Percentiles rank a stretch among this genome's conserved stretches.
Conservation (phyloP, 2,113 vertebrate genomes). For the Aptenodytes patagonicus region DNA sequence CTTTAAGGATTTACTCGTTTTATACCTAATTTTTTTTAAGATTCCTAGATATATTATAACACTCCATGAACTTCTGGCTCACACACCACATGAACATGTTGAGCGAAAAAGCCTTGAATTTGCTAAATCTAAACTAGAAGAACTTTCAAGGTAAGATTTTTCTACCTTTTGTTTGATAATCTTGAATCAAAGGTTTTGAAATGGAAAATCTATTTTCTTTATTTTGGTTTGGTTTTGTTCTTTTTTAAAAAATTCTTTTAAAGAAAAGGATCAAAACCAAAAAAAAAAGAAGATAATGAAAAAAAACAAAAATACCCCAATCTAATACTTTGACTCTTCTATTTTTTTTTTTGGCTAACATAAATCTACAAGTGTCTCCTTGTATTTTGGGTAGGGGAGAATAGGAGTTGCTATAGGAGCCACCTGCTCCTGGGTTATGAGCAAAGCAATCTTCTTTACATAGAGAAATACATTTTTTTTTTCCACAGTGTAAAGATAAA, state of each 20-base stretch:
- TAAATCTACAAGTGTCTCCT: not conserved
- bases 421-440: not conserved
- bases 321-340: not conserved
- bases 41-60: slow-evolving; percentile 99
- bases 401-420: not conserved
- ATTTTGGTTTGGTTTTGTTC: not conserved
- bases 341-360: not conserved
- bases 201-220: not conserved
- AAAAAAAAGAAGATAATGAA: not conserved
- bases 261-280: not conserved
- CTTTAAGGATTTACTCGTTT: not conserved
- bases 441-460: not conserved
- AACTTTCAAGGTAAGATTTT: slow-evolving; percentile 87
- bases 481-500: not conserved
- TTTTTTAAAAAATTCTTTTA: not conserved
- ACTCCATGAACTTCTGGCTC: slow-evolving; percentile 93
- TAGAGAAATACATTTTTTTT: not conserved
- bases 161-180: not conserved
- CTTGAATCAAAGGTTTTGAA: not conserved
- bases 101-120: slow-evolving; percentile 98
- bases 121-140: slow-evolving; percentile 96
- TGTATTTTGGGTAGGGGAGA: not conserved
- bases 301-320: not conserved
- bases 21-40: slow-evolving; percentile 65
- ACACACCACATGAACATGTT: slow-evolving; percentile 95